A percentile compares a stretch with the other conserved stretches of the same genome.
Conservation (phyloP, 2,797 vertebrate genomes). For the Meda fulgida region DNA sequence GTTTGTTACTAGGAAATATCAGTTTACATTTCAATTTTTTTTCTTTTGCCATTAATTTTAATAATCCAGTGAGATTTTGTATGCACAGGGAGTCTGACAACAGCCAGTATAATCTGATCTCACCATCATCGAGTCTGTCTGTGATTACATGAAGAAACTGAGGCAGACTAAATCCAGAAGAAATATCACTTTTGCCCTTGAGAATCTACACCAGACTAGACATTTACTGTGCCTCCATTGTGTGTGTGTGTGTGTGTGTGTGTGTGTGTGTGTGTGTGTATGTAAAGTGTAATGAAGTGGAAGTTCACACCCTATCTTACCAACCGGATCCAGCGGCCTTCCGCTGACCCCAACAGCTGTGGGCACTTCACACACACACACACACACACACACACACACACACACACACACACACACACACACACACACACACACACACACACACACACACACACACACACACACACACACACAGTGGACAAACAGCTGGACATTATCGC, state of each 20-base stretch:
- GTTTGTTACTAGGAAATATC: no score
- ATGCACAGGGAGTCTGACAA: no score
- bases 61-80: no score
- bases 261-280: neutral
- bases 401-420: no score
- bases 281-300: slow-evolving; percentile 22
- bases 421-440: neutral
- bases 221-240: neutral
- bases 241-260: neutral
- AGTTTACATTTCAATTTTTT: no score
- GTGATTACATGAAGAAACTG: no score
- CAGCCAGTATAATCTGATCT: no score
- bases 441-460: neutral
- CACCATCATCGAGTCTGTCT: no score
- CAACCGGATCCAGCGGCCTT: neutral
- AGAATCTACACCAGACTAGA: slow-evolving; percentile 7
- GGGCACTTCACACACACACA: neutral
- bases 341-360: slow-evolving; percentile 20
- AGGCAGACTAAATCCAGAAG: no score
- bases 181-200: neutral
- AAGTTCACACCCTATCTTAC: slow-evolving; percentile 7
- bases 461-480: neutral
- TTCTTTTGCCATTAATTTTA: no score
- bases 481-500: slow-evolving; percentile 15
- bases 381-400: neutral